Conservation (phyloP, 2,888 invertebrate species). For the Mimas tiliae region DNA sequence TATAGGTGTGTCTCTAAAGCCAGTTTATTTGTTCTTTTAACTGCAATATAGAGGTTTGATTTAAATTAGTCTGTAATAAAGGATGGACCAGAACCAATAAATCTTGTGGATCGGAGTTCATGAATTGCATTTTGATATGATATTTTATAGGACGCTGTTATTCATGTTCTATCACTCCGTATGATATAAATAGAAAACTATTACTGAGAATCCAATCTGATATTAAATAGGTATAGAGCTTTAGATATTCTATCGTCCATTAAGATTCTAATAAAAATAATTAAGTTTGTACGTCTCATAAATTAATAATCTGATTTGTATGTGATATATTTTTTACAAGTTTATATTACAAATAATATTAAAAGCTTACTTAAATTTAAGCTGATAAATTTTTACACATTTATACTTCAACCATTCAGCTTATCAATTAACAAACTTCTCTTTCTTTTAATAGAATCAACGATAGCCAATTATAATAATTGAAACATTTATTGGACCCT, state of each 20-base stretch:
- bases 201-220: not conserved
- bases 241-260: too few relatives aligned
- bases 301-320: too few relatives aligned
- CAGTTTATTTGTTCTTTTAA: constrained; percentile 40
- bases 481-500: constrained; percentile 16
- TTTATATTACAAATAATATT: too few relatives aligned
- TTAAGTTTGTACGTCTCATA: too few relatives aligned
- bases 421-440: not conserved
- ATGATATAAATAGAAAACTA: not conserved
- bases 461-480: constrained; percentile 6
- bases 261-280: too few relatives aligned
- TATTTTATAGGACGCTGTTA: not conserved
- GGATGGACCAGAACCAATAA: not conserved
- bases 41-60: constrained; percentile 32
- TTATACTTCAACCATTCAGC: not conserved
- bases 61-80: constrained; percentile 17
- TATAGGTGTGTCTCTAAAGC: constrained; percentile 38
- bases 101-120: not conserved
- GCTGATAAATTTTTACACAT: too few relatives aligned
- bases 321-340: too few relatives aligned
- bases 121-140: not conserved
- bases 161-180: not conserved
- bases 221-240: not conserved
- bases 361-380: too few relatives aligned
- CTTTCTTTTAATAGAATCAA: not conserved